A percentile compares a stretch with the other conserved stretches of the same genome.
phyloP scores from a whole-genome alignment of 2,113 vertebrate genomes.

The Hippoglossus stenolepis region DNA sequence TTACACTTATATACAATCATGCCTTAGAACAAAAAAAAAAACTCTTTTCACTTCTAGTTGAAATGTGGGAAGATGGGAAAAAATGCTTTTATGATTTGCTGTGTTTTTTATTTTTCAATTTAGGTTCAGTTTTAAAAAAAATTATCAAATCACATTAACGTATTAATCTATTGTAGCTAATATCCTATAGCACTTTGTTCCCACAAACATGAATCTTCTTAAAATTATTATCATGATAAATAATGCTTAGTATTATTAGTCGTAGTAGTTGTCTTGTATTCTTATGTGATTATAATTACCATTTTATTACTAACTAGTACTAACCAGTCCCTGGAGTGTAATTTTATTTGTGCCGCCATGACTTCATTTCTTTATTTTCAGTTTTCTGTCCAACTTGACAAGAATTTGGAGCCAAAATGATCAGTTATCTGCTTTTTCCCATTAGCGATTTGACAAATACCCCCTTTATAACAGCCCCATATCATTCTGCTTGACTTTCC shows the following conservation, averaged over 20 bases:
- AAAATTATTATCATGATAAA: background rate
- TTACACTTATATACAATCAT: background rate
- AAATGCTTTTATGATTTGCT: background rate
- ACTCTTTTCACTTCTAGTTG: too few relatives aligned
- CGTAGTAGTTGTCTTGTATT: background rate
- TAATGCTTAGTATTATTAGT: background rate
- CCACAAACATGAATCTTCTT: background rate
- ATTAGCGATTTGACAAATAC: constrained; percentile 90
- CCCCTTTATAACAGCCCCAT: constrained; percentile 84
- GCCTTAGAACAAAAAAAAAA: too few relatives aligned
- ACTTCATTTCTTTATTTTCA: constrained; percentile 61
- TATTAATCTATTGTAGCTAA: background rate
- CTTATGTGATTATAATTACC: background rate
- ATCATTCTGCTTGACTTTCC: constrained; percentile 98
- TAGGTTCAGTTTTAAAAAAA: too few relatives aligned
- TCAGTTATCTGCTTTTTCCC: constrained; percentile 86
- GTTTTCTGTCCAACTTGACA: constrained; percentile 72
- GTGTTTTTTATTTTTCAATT: background rate
- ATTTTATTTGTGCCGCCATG: constrained; percentile 60
- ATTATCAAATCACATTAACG: background rate
- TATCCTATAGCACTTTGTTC: background rate
- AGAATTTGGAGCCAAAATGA: constrained; percentile 85
- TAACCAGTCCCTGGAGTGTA: constrained; percentile 23
- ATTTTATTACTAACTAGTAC: constrained; percentile 9
- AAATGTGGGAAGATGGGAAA: background rate